Conservation (phyloP, 92 coral and sea anemone species). For the Nematostella vectensis region DNA sequence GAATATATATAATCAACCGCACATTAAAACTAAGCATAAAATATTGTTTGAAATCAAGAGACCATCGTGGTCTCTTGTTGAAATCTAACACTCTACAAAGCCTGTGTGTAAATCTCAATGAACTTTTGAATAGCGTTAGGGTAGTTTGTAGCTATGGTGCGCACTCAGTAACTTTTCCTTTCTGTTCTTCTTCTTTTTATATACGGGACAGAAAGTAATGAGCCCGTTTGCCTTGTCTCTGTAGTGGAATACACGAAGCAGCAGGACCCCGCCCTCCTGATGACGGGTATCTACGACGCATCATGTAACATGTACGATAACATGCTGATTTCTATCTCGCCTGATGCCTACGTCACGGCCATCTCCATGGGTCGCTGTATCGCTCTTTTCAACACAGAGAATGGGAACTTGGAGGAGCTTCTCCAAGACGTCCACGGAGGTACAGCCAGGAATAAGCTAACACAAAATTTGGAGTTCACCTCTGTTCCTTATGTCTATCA, state of each 20-base stretch:
- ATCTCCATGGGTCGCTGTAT: slow-evolving; percentile 87
- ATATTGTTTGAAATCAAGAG: too few relatives aligned
- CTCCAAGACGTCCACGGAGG: slow-evolving; percentile 92
- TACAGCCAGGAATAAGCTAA: slow-evolving; percentile 6
- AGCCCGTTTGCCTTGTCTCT: too few relatives aligned
- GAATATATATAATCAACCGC: too few relatives aligned
- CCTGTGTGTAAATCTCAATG: too few relatives aligned
- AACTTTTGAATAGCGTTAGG: too few relatives aligned
- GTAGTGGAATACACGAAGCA: slow-evolving; percentile 86
- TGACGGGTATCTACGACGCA: slow-evolving; percentile 90
- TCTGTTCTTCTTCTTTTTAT: too few relatives aligned
- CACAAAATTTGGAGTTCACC: background rate
- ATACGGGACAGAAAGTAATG: too few relatives aligned
- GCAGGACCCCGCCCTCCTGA: slow-evolving; percentile 79
- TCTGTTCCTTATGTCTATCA: background rate
- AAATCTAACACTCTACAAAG: too few relatives aligned
- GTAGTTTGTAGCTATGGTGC: too few relatives aligned
- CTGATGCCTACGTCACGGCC: slow-evolving; percentile 93
- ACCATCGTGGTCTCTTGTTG: too few relatives aligned
- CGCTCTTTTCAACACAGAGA: slow-evolving; percentile 80
- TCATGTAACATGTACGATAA: slow-evolving; percentile 74
- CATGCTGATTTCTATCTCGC: slow-evolving; percentile 93
- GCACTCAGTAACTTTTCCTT: too few relatives aligned
- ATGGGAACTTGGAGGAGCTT: slow-evolving; percentile 74
- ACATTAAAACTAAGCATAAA: too few relatives aligned